These are phyloP conservation scores for Leptopilina clavipes DNA, from an alignment of 1,140 invertebrate species.

Conservation along the genomic window DNA sequence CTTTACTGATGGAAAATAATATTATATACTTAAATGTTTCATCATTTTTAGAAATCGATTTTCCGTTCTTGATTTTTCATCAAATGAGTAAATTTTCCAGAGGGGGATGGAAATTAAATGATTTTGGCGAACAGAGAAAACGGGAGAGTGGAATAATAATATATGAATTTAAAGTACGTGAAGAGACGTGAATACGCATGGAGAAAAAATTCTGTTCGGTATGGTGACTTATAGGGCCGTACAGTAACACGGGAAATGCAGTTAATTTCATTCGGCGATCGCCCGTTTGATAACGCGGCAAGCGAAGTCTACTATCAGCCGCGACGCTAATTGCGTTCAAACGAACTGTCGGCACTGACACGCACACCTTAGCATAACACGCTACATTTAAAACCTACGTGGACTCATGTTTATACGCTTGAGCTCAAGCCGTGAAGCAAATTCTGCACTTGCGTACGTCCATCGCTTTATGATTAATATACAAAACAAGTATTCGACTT, in stretches of 20 bases:
- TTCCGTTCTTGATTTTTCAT: too few relatives aligned
- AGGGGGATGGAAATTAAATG: too few relatives aligned
- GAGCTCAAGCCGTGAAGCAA: constrained; percentile 41
- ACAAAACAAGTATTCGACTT: constrained; percentile 45
- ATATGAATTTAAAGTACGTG: background rate
- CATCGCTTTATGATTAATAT: constrained; percentile 31
- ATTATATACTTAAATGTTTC: constrained; percentile 73
- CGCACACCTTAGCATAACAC: constrained; percentile 54
- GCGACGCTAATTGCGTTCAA: constrained; percentile 72
- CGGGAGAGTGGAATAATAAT: background rate
- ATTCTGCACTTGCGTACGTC: constrained; percentile 42
- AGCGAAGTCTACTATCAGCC: constrained; percentile 58
- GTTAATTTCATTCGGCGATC: constrained; percentile 65
- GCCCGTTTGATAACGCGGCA: constrained; percentile 61
- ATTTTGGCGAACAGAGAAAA: too few relatives aligned
- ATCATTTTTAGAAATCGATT: constrained; percentile 19
- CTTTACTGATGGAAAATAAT: constrained; percentile 70
- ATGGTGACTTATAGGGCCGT: constrained; percentile 3
- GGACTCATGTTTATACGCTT: constrained; percentile 44
- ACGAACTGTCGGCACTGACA: constrained; percentile 70
- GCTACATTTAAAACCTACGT: constrained; percentile 46
- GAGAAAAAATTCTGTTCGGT: too few relatives aligned
- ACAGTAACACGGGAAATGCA: constrained; percentile 46
- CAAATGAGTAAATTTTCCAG: too few relatives aligned
- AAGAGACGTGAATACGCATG: background rate